Conservation (phyloP, 37 sponge, comb jelly and placozoan species). For the Corticium candelabrum region DNA sequence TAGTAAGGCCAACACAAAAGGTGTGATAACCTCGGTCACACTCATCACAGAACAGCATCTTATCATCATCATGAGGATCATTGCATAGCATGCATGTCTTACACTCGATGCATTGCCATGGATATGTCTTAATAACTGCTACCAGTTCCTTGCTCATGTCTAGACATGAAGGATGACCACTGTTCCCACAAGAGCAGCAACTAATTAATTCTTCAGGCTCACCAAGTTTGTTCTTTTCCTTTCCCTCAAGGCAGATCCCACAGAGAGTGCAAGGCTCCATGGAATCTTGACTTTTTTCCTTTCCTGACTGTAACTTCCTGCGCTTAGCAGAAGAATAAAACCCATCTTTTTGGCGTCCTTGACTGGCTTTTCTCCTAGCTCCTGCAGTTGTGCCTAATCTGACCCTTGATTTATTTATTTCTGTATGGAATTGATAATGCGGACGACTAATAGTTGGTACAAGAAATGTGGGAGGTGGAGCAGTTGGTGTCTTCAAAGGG, state of each 20-base stretch:
- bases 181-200: slow-evolving; percentile 25
- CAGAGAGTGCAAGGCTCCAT: slow-evolving; percentile 9
- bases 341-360: neutral
- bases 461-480: neutral
- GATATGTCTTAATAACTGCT: slow-evolving; percentile 28
- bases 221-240: slow-evolving; percentile 13
- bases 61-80: slow-evolving; percentile 53
- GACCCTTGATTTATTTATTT: neutral
- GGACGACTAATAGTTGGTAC: neutral
- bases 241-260: slow-evolving; percentile 26
- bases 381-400: neutral
- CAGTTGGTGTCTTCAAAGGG: neutral
- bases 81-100: slow-evolving; percentile 65
- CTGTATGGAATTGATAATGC: neutral
- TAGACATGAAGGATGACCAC: slow-evolving; percentile 61
- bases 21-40: slow-evolving; percentile 97
- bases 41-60: slow-evolving; percentile 83
- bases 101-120: slow-evolving; percentile 86
- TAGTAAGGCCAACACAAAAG: slow-evolving; percentile 62
- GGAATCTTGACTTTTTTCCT: too few species aligned
- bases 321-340: too few species aligned
- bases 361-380: neutral
- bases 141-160: slow-evolving; percentile 24
- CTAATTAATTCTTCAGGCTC: slow-evolving; percentile 34
- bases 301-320: too few species aligned